phyloP scores from a whole-genome alignment of 1,140 invertebrate genomes.

The Bombus pascuorum region DNA sequence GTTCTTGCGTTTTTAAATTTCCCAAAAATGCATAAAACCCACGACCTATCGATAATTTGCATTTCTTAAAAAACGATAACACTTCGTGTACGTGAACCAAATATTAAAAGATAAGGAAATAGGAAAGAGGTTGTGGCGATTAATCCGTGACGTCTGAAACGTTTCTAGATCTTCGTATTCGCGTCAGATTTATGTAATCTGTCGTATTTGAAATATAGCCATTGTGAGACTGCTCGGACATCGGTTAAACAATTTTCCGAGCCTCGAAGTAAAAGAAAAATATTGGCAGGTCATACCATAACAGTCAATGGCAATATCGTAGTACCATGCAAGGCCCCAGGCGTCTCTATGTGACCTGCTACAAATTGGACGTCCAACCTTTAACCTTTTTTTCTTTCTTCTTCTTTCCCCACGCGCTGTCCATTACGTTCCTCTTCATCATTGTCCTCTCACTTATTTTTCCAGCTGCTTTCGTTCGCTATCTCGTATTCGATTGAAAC shows the following conservation, averaged over 20 bases:
- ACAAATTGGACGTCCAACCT: slow-evolving; percentile 62
- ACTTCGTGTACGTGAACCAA: too few relatives aligned
- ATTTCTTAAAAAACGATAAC: too few relatives aligned
- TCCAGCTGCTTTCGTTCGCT: not conserved
- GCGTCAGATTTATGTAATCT: not conserved
- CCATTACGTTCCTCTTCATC: not conserved
- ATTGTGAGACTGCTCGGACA: not conserved
- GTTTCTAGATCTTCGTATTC: not conserved
- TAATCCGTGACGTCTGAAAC: not conserved
- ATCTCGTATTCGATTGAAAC: not conserved
- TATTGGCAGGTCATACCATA: slow-evolving; percentile 16
- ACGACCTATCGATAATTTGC: too few relatives aligned
- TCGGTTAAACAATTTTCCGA: slow-evolving; percentile 17
- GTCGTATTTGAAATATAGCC: not conserved
- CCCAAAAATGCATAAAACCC: too few relatives aligned
- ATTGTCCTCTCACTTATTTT: not conserved
- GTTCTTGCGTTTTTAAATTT: too few relatives aligned
- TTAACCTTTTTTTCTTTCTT: slow-evolving; percentile 51
- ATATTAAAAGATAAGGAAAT: too few relatives aligned
- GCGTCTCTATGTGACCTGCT: slow-evolving; percentile 52
- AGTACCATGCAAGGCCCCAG: slow-evolving; percentile 17
- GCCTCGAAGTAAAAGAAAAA: slow-evolving; percentile 14
- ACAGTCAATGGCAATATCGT: not conserved
- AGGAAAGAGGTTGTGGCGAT: not conserved
- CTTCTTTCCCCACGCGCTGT: not conserved